Evolutionary conservation across 2,113 vertebrate species (phyloP), one percentile per base, ranked within the genome.

Genomic region (Hyperopisus bebe): DNA sequence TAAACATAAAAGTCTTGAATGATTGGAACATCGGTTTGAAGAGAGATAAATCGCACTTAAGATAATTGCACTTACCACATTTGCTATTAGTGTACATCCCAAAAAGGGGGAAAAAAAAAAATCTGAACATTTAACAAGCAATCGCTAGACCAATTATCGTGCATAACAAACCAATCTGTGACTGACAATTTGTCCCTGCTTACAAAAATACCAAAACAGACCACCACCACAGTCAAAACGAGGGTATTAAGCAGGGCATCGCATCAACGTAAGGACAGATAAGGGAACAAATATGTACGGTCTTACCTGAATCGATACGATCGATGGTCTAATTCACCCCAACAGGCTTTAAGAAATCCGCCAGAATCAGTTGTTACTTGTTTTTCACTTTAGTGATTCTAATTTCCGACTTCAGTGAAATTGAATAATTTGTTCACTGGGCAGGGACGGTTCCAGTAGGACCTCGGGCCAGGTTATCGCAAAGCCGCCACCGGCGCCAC

Each of bases 291-390:
- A 51, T 31, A 86, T 53, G n/a, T 27, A 89, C 58, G 31, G 89
- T 15, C 95, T 96, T 95, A 96, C 96, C 92, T 94, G 77, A 90
- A 93, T 94, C 91, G 94, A 94, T 91, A 91, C 91, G 91, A 91
- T 90, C 89, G 93, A 91, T 80, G 91, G 15, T 90, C 89, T 94
- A 90, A 88, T 87, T 50, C 47, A 62, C 39, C 89, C 39, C 74
- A 88, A 51, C 88, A 89, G 80, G 92, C 89, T 90, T 88, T 91
- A 88, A 84, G 89, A n/a, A 92, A 53, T 51, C 47, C 94, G 91
- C 91, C 90, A 88, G 88, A 66, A 82, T 82, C 92, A 88, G 80
- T 83, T 70, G 51, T 91, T 88, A 91, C 91, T 93, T 93, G 93
- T 90, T 90, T 90, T 93, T 91, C 93, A 92, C 93, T 94, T 93